These are phyloP conservation scores for Poicephalus meyeri DNA, from an alignment of 2,113 vertebrate species.

Conservation along the genomic window DNA sequence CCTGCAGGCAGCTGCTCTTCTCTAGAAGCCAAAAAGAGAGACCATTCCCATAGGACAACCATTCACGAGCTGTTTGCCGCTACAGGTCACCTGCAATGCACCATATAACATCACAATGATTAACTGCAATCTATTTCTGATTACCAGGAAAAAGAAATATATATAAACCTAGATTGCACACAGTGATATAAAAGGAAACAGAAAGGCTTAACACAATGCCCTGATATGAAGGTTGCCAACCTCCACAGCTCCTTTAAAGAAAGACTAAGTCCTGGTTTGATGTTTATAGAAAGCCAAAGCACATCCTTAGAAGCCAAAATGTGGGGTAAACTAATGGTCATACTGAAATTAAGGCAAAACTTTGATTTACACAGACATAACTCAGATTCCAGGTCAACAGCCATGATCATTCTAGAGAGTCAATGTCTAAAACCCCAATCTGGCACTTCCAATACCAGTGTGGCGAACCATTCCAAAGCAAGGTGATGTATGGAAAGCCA, in stretches of 20 bases:
- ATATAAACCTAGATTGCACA: not conserved
- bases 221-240: accelerated
- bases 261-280: not conserved
- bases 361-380: not conserved
- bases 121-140: not conserved
- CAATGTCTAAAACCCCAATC: not conserved
- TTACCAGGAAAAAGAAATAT: not conserved
- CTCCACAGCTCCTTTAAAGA: not conserved
- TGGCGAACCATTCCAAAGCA: not conserved
- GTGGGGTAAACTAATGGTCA: not conserved
- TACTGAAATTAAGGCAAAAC: not conserved
- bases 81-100: not conserved
- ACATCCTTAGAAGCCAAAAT: not conserved
- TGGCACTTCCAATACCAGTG: not conserved
- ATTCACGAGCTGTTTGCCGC: not conserved
- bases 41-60: not conserved
- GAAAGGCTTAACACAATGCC: not conserved
- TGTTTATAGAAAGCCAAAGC: not conserved
- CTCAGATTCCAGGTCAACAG: not conserved
- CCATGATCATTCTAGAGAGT: not conserved
- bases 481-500: accelerated
- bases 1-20: not conserved
- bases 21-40: not conserved
- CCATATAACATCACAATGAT: not conserved
- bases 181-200: not conserved